A percentile compares a stretch with the other conserved stretches of the same genome.
Evolutionary conservation across 2,797 vertebrate genomes (phyloP).

Genomic region (Bryconaethiops microstoma): DNA sequence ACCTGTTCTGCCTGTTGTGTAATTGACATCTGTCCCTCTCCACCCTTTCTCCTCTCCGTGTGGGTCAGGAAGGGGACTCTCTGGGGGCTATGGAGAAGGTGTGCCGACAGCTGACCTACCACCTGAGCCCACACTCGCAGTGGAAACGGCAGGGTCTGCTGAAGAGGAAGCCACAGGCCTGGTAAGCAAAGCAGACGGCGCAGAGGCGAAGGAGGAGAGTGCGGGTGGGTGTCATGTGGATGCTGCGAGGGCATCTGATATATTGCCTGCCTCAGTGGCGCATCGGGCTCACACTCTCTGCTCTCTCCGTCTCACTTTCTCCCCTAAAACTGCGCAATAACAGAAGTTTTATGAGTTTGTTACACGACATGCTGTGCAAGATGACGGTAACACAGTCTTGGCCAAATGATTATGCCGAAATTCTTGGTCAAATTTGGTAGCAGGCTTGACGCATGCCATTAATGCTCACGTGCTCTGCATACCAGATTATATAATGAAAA

Average conservation of each 20-base stretch:
- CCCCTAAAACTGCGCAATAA: neutral
- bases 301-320: neutral
- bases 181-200: conserved; percentile 78
- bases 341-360: neutral
- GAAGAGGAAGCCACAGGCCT: conserved; percentile 95
- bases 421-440: neutral
- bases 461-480: neutral
- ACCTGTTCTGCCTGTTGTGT: conserved; percentile 22
- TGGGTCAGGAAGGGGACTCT: conserved; percentile 87
- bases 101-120: conserved; percentile 96
- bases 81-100: conserved; percentile 96
- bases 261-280: neutral
- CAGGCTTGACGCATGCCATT: neutral
- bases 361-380: neutral
- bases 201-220: neutral
- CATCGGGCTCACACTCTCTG: no score
- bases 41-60: neutral
- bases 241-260: conserved; percentile 22
- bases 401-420: neutral
- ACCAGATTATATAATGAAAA: neutral
- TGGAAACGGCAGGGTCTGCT: conserved; percentile 91
- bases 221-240: neutral
- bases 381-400: neutral
- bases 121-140: conserved; percentile 96
- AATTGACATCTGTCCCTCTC: conserved; percentile 29